Evolutionary conservation across 2,888 invertebrate species (phyloP).

Genomic region (Elegia similella): DNA sequence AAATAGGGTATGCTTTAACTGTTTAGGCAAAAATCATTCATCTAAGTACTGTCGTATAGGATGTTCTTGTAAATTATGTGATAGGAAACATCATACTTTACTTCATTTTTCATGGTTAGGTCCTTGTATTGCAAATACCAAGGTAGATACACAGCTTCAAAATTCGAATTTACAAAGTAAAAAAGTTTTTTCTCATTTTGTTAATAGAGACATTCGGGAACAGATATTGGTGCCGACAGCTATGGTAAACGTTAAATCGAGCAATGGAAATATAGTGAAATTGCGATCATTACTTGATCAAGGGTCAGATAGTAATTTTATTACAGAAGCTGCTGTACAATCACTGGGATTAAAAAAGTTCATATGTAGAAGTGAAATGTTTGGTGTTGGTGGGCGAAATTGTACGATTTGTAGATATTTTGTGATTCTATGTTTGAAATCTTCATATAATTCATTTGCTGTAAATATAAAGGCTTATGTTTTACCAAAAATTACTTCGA

Average conservation of each 20-base stretch:
- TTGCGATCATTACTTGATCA: not conserved
- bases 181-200: too few species aligned
- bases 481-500: too few species aligned
- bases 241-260: not conserved
- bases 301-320: not conserved
- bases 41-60: not conserved
- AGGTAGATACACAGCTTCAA: not conserved
- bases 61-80: not conserved
- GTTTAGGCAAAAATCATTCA: slow-evolving; percentile 1
- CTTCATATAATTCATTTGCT: too few species aligned
- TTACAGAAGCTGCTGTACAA: not conserved
- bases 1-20: not conserved
- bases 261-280: not conserved
- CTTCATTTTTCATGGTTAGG: not conserved
- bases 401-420: too few species aligned
- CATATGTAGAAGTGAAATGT: not conserved
- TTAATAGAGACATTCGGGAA: not conserved
- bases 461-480: too few species aligned
- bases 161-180: too few species aligned
- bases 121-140: not conserved
- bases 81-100: slow-evolving; percentile 11
- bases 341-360: not conserved
- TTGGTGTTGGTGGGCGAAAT: too few species aligned
- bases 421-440: too few species aligned
- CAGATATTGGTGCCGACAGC: not conserved